phyloP scores from a whole-genome alignment of 1,140 invertebrate species.

The Fopius arisanus region DNA sequence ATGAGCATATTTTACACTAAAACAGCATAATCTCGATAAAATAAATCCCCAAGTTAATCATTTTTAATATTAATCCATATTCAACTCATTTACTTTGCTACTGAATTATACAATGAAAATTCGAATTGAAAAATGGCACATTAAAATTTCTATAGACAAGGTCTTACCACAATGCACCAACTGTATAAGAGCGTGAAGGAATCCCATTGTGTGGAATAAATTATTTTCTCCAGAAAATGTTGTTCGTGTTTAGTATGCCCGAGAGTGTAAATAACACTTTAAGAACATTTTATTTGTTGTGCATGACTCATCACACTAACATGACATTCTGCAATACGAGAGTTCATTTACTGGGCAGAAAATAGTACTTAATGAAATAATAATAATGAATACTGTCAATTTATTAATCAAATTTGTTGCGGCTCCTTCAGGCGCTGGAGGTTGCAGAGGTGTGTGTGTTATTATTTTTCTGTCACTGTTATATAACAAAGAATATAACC shows the following conservation, averaged over 20 bases:
- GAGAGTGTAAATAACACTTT: slow-evolving; percentile 19
- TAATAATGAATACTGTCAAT: slow-evolving; percentile 20
- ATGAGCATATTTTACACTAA: too few species aligned
- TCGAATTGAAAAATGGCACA: too few species aligned
- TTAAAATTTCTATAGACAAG: too few species aligned
- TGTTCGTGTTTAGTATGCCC: too few species aligned
- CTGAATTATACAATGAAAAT: too few species aligned
- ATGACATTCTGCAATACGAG: neutral
- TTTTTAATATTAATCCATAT: too few species aligned
- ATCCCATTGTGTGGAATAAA: too few species aligned
- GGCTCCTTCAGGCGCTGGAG: slow-evolving; percentile 64
- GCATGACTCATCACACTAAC: slow-evolving; percentile 1
- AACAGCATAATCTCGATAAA: too few species aligned
- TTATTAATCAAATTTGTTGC: slow-evolving; percentile 53
- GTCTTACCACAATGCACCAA: too few species aligned
- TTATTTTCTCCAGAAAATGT: slow-evolving; percentile 29
- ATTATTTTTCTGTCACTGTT: slow-evolving; percentile 34
- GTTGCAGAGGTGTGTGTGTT: slow-evolving; percentile 68
- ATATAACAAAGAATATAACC: neutral
- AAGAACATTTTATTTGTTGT: slow-evolving; percentile 18
- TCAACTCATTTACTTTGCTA: too few species aligned
- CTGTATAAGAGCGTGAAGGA: too few species aligned
- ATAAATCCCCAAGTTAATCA: too few species aligned
- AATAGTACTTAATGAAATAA: neutral
- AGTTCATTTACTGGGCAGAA: neutral